These are phyloP conservation scores for Dinomys branickii DNA, from an alignment of 2,113 vertebrate species.

Conservation along the genomic window DNA sequence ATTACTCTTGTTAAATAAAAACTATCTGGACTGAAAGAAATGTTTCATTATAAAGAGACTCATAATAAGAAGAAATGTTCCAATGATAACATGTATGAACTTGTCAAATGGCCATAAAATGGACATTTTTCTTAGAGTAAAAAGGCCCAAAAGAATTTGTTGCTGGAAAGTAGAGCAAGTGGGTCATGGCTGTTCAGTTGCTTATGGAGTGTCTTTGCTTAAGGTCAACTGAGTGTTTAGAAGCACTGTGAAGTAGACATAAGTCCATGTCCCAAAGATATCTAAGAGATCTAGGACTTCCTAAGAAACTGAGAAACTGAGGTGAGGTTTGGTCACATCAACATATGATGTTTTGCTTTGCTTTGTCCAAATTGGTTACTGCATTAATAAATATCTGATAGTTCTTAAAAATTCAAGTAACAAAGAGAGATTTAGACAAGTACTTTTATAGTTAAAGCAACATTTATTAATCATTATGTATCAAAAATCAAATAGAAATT, in stretches of 20 bases:
- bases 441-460: not conserved
- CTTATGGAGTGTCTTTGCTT: not conserved
- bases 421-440: not conserved
- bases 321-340: not conserved
- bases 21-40: not conserved
- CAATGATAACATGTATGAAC: not conserved
- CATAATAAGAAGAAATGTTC: not conserved
- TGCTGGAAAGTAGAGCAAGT: not conserved
- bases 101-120: not conserved
- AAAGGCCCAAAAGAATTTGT: not conserved
- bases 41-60: not conserved
- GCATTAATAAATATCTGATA: not conserved
- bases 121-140: too few relatives aligned
- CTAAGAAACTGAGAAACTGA: not conserved
- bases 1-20: not conserved
- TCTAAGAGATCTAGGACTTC: not conserved
- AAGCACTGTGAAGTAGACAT: rapidly evolving
- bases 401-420: not conserved
- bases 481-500: not conserved
- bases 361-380: not conserved
- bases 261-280: not conserved
- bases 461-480: not conserved
- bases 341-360: too few relatives aligned
- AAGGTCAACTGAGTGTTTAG: not conserved
- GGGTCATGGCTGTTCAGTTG: not conserved